Evolutionary conservation across 2,113 vertebrate species (phyloP).

Genomic region (Lutjanus erythropterus): DNA sequence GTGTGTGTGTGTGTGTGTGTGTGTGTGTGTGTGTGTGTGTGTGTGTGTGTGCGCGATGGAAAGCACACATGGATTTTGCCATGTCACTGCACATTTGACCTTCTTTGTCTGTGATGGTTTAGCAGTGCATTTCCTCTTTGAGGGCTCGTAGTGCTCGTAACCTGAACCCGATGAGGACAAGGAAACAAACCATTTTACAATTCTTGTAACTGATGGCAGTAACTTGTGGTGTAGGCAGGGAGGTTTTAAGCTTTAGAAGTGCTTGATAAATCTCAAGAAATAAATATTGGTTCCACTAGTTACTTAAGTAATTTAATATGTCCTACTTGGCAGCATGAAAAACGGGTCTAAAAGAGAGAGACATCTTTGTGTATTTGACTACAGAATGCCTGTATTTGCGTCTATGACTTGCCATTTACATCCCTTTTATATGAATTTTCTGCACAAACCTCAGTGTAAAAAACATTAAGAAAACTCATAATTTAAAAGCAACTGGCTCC

Average conservation of each 20-base stretch:
- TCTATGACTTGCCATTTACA: not conserved
- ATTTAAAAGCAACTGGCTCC: no score
- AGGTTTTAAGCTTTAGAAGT: not conserved
- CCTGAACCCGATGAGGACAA: not conserved
- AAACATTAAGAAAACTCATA: not conserved
- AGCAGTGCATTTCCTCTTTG: constrained; percentile 6
- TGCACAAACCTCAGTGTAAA: no score
- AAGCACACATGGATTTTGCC: not conserved
- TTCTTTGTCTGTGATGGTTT: not conserved
- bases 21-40: not conserved
- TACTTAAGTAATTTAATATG: no score
- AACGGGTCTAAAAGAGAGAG: no score
- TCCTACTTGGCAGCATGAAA: no score
- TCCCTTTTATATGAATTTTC: not conserved
- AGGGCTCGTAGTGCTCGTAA: not conserved
- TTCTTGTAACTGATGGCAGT: not conserved
- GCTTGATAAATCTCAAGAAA: not conserved
- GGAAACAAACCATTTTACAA: not conserved
- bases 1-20: not conserved
- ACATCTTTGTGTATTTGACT: no score
- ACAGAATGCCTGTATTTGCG: not conserved
- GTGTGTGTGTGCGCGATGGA: not conserved
- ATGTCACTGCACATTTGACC: not conserved
- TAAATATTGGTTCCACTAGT: no score
- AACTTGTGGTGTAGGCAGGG: not conserved